phyloP scores from a whole-genome alignment of 2,888 invertebrate genomes.

The Nomada flava region DNA sequence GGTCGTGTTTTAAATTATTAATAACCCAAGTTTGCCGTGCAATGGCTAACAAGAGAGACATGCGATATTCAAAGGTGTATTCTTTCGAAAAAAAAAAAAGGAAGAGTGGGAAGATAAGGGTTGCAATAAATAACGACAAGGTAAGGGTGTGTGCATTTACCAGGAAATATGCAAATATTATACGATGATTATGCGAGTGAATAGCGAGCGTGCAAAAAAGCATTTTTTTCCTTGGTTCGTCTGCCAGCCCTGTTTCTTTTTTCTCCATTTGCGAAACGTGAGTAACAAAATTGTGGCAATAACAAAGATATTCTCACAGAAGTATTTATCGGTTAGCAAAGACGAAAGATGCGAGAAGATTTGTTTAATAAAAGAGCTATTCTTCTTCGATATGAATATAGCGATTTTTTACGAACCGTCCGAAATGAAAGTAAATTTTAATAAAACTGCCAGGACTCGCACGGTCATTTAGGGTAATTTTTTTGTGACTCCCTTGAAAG shows the following conservation, averaged over 20 bases:
- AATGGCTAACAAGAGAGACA: conserved; percentile 15
- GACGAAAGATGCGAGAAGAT: background rate
- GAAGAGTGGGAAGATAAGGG: conserved; percentile 21
- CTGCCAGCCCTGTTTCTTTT: background rate
- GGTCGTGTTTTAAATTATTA: conserved; percentile 26
- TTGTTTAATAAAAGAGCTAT: conserved; percentile 3
- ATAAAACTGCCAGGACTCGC: background rate
- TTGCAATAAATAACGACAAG: conserved; percentile 33
- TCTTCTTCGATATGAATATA: conserved; percentile 1
- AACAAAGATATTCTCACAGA: too few species aligned
- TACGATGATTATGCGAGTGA: conserved; percentile 29
- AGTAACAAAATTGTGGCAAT: background rate
- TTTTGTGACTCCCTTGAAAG: background rate
- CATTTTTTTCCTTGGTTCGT: background rate
- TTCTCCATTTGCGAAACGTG: background rate
- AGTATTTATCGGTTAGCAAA: background rate
- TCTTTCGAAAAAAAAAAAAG: conserved; percentile 19
- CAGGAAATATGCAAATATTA: conserved; percentile 46
- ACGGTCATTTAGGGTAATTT: conserved; percentile 3
- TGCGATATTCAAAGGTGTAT: conserved; percentile 36
- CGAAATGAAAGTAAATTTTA: background rate
- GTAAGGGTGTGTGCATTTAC: conserved; percentile 10
- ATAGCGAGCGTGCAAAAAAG: background rate
- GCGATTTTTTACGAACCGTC: conserved; percentile 2
- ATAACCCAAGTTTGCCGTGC: conserved; percentile 16